Percentiles rank a stretch among this genome's conserved stretches.
Conservation (phyloP, 2,797 vertebrate species). For the Urosaurus nigricauda region DNA sequence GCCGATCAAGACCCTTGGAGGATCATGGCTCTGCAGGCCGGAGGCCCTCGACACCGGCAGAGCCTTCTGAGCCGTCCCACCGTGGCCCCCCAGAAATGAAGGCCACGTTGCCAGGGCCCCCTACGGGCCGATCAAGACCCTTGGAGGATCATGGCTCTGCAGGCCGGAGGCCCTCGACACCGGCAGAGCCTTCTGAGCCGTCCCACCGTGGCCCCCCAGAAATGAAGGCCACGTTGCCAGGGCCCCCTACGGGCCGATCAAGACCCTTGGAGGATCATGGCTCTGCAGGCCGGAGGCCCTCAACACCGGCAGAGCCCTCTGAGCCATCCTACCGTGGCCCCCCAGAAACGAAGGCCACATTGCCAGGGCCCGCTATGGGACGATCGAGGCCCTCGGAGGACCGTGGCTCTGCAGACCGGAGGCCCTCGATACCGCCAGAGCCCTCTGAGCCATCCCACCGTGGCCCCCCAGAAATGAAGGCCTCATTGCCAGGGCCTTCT, state of each 20-base stretch:
- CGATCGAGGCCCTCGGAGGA: background rate
- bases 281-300: rapidly evolving
- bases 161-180: rapidly evolving
- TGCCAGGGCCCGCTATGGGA: rapidly evolving
- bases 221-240: rapidly evolving
- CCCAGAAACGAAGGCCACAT: rapidly evolving
- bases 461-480: background rate
- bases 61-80: background rate
- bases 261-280: background rate
- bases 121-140: background rate
- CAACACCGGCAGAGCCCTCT: rapidly evolving
- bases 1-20: background rate
- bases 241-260: rapidly evolving
- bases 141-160: too few species aligned
- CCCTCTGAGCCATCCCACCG: background rate
- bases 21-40: background rate
- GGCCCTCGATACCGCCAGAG: background rate
- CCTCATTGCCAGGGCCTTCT: rapidly evolving
- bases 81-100: background rate
- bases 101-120: rapidly evolving
- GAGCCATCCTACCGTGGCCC: too few species aligned
- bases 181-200: background rate
- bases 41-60: background rate
- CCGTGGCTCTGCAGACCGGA: background rate
- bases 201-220: background rate